Base-by-base conservation (phyloP, 2,113 vertebrate species). In the Chitala chitala region DNA sequence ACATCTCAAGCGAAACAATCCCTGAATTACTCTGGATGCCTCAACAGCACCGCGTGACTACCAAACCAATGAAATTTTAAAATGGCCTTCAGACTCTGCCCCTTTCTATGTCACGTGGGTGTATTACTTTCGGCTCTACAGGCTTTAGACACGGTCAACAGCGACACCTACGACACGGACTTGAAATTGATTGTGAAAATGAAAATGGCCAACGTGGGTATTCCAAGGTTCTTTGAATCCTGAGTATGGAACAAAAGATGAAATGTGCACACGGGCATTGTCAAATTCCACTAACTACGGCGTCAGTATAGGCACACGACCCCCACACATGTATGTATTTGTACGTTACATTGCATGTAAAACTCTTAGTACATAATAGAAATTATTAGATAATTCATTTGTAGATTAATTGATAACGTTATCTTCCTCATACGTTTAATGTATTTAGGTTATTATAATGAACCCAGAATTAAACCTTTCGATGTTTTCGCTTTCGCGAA, bases 1-100 rank as follows among this genome's bases (percentile, higher is more conserved):
- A 98, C 97, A 99, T 98, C 92, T 96, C 97, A 94, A 95, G 93
- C 92, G 96, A 96, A 99, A 98, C 94, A 98, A 96, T n/a, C 94
- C 95, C 93, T 79, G 91, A 90, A 92, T 91, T 94, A 94, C 94
- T 92, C 94, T 90, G 93, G 93, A 94, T 94, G 94, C 93, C 95
- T 98, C 94, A 91, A 90, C 91, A 89, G 93, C 83, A 93, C 92
- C 96, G 96, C 96, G 98, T 98, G 96, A 98, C 95, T 91, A 92
- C 88, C 89, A 90, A 94, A 93, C 95, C 96, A 98, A 98, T 98
- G 94, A 95, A 93, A 95, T 94, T 94, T 93, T 94, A 95, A 95
- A 95, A 93, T 95, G 93, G 94, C 93, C 94, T 95, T 93, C 92
- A 95, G 93, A 93, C 91, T 88, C 93, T 92, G 89, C 93, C 93